Base-by-base conservation (phyloP, 2,113 vertebrate genomes). In the Hypomesus transpacificus region DNA sequence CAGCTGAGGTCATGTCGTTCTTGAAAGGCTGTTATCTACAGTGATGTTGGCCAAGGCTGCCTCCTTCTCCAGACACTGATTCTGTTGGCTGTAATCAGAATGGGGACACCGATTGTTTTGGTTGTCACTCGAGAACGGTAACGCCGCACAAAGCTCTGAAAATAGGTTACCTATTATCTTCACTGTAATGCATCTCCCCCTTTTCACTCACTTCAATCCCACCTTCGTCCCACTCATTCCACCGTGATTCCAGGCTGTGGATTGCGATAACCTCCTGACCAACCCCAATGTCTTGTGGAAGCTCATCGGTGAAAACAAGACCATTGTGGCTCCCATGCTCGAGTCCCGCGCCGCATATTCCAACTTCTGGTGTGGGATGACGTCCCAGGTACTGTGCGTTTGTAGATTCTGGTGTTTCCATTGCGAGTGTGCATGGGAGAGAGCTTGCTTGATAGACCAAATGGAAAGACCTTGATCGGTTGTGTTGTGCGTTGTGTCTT, bases 291-390 rank as follows among this genome's bases (percentile, higher is more conserved):
- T 91, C 0, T 80, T 98, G 69, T 89, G 86, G 85, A 89, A 93
- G 64, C 91, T 98, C 69, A 95, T 98, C 1, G 89, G 87, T 0
- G 94, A 97, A 87, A 96, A 97, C 80, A 96, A 93, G 89, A 98
- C 96, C 0, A 89, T 98, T 20, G 91, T 95, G 1, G 94, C 96
- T 0, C 96, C 96, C 0, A 96, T 98, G 96, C 80, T 97, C 74
- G 95, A 97, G 3, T 98, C 96, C 0, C 91, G 95, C 1, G 95
- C 95, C 0, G 96, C 96, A 0, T 98, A 98, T 75, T 97, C 96
- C 71, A 98, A 98, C 85, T 98, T 97, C 88, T 98, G 96, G 96
- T 96, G 95, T 73, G 96, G 95, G 20, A 97, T 98, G 96, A 95
- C 95, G 1, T 86, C 93, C 0, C 93, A 97, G 96, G 96, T 96